Evolutionary conservation across 2,113 vertebrate species (phyloP), one percentile per base, ranked within the genome.

Genomic region (Pungitius pungitius): DNA sequence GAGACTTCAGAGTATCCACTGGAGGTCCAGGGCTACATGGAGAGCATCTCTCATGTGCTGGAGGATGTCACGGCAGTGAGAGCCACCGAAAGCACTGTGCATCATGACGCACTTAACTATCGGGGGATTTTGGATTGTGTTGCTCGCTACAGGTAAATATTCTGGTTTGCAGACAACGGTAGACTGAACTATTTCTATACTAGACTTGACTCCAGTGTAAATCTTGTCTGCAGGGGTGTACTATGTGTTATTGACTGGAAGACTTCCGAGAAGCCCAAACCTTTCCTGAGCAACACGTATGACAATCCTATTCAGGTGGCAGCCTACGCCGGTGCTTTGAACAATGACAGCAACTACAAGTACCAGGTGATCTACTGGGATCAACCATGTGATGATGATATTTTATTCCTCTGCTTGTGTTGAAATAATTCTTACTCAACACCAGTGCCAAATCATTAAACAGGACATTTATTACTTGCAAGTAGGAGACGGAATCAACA

Each of bases 171-270:
- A 75, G 2, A 49, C 6, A 24, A 6, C 61, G 45, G 45, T 39
- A 30, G 3, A 24, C 10, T 30, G 0, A 3, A 5, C 3, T 43
- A 30, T 66, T 51, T 42, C 18, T 5, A 43, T 18, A 40, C 24
- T 1, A 51, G 30, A 39, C 49, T 37, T 42, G 20, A 22, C 7
- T 55, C 73, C 40, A 69, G 3, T 35, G 0, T 0, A 10, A 1
- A 6, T 72, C 84, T 82, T 61, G 62, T 4, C 84, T 11, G 54
- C 91, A 99, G 98, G 73, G 95, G 95, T 63, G 95, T 85, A 2
- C 54, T 97, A 11, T 99, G 98, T 90, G 93, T 95, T 73, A 98
- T 99, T 30, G 97, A 99, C 65, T 99, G 98, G 98, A 99, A 99
- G 79, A 99, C 97, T 8, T 99, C 98, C 0, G 97, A 97, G 82